Conservation (phyloP, 2,113 vertebrate species). For the Leuciscus idus region DNA sequence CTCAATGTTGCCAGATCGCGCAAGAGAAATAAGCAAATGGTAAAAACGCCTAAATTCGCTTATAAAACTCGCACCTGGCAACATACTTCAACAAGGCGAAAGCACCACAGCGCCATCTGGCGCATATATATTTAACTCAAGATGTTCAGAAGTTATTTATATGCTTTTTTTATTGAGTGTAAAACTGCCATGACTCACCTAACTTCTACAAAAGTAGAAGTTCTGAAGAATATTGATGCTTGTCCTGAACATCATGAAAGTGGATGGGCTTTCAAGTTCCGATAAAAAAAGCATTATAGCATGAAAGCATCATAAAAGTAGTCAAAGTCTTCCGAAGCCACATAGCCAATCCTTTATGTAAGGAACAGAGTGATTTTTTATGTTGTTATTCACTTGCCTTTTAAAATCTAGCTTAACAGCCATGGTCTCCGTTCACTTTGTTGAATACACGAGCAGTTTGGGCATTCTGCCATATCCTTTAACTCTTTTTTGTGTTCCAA, state of each 20-base stretch:
- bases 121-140: background rate
- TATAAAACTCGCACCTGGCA: slow-evolving; percentile 12
- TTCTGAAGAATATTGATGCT: no score
- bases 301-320: no score
- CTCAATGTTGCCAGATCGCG: slow-evolving; percentile 25
- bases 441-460: no score
- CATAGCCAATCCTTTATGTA: background rate
- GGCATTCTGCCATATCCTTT: no score
- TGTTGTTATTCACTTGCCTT: background rate
- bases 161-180: background rate
- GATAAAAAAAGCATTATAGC: no score
- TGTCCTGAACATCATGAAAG: no score
- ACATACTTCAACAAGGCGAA: background rate
- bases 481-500: no score
- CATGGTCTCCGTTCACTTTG: no score
- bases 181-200: background rate
- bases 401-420: no score
- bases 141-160: background rate
- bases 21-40: no score
- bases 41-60: background rate
- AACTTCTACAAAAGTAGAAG: no score
- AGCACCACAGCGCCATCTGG: background rate
- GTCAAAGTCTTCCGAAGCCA: background rate
- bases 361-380: background rate
- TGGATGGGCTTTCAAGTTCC: no score